phyloP scores from a whole-genome alignment of 2,888 invertebrate genomes.

The Magallana nippona region DNA sequence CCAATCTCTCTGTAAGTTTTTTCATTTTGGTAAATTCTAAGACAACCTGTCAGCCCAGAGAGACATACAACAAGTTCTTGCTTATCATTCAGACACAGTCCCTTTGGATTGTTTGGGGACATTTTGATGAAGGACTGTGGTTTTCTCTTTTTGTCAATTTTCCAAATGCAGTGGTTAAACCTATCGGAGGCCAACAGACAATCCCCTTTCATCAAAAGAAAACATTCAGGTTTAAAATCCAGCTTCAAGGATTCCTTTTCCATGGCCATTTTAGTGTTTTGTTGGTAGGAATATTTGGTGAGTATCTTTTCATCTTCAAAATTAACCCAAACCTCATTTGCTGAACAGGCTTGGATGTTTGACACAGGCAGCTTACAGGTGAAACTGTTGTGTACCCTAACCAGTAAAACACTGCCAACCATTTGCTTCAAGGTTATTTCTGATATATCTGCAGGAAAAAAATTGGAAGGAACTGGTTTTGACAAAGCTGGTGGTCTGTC shows the following conservation, averaged over 20 bases:
- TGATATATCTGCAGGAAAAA: not conserved
- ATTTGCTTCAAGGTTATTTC: not conserved
- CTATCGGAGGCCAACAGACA: conserved; percentile 10
- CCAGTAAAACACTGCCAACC: not conserved
- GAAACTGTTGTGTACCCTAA: not conserved
- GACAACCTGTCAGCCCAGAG: not conserved
- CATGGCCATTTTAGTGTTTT: not conserved
- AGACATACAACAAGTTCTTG: conserved; percentile 29
- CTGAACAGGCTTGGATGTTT: not conserved
- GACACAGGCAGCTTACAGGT: conserved; percentile 5
- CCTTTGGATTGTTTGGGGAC: not conserved
- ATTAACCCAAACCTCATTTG: not conserved
- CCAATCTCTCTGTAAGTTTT: conserved; percentile 16
- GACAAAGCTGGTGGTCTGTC: not conserved
- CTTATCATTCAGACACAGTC: not conserved
- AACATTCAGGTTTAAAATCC: conserved; percentile 14
- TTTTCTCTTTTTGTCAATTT: conserved; percentile 23
- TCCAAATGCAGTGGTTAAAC: conserved; percentile 30
- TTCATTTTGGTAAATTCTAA: not conserved
- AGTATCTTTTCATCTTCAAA: not conserved
- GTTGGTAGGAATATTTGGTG: conserved; percentile 1
- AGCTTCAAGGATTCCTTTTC: not conserved
- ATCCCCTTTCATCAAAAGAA: not conserved
- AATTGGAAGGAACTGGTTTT: not conserved
- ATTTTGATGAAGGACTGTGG: not conserved